phyloP scores from a whole-genome alignment of 2,888 invertebrate species.

The Phengaris alcon region DNA sequence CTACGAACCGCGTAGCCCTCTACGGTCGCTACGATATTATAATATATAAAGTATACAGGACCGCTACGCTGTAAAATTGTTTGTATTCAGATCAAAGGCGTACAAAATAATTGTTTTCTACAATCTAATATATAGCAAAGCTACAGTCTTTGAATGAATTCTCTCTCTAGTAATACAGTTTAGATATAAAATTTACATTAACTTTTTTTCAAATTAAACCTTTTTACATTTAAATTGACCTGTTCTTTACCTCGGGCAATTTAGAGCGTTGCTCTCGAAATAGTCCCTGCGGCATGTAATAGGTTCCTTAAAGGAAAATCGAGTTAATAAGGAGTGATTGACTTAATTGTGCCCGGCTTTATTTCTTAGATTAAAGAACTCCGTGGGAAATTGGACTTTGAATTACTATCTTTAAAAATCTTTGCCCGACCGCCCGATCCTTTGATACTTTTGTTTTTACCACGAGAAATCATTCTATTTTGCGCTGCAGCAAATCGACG shows the following conservation, averaged over 20 bases:
- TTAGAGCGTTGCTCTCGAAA: constrained; percentile 52
- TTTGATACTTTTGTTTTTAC: constrained; percentile 26
- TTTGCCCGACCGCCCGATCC: constrained; percentile 16
- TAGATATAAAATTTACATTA: constrained; percentile 52
- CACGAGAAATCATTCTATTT: constrained; percentile 45
- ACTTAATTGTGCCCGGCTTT: constrained; percentile 65
- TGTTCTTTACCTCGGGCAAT: constrained; percentile 64
- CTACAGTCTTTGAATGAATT: not conserved
- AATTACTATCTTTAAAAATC: constrained; percentile 32
- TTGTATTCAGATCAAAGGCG: not conserved
- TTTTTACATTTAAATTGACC: constrained; percentile 73
- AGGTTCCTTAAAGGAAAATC: constrained; percentile 72
- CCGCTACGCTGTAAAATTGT: not conserved
- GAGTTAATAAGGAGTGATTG: constrained; percentile 71
- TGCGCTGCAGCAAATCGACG: constrained; percentile 50
- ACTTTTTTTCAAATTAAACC: constrained; percentile 62
- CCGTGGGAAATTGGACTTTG: constrained; percentile 29
- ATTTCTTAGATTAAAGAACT: constrained; percentile 42
- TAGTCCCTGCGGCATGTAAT: constrained; percentile 70
- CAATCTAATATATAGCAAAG: not conserved
- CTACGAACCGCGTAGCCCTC: not conserved
- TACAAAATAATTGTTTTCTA: not conserved
- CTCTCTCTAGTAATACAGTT: not conserved
- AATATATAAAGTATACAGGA: not conserved
- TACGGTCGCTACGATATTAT: not conserved